Evolutionary conservation across 2,113 vertebrate genomes (phyloP), one percentile per base, ranked within the genome.

Genomic region (Neolamprologus devosi): DNA sequence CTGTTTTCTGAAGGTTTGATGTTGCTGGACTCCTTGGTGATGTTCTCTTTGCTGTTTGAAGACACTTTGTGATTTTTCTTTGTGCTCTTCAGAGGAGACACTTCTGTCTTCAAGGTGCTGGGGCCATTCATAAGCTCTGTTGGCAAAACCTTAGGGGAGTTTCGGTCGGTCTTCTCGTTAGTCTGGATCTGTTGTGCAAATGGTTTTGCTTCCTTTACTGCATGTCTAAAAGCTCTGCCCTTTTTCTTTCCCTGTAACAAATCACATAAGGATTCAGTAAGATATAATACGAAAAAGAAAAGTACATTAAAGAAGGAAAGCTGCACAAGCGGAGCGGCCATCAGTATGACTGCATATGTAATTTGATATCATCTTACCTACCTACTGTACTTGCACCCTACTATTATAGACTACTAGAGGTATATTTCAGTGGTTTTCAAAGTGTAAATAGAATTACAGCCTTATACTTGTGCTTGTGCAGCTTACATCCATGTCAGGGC

Each of bases 41-140:
- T 73, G 26, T 88, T 93, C 80, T 94, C 92, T 78, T 93, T 92
- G 53, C 89, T 88, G 65, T 92, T 86, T 21, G 84, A 75, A 23
- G 57, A 80, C 11, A 78, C 70, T 49, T 88, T 87, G 12, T 78
- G 78, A 10, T 80, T 88, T 49, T 84, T 91, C 33, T 85, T 78
- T 11, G 19, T 57, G 9, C 78, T 87, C 37, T 68, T 88, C 14
- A 42, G n/a, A 40, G 13, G 54, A 82, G 70, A 70, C 58, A 23
- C 28, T 9, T 90, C 85, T 82, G 82, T 87, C 63, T 82, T 73
- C 9, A 83, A 55, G 7, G 89, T 51, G 51, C 83, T 85, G 7
- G 79, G 86, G 19, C 26, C 84, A 80, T 79, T 88, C 75, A 89
- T 86, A 42, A 87, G 79, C 51, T 93, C 91, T 19, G 91, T 82